Evolutionary conservation across 2,888 invertebrate genomes (phyloP).

Genomic region (Slavum lentiscoides): DNA sequence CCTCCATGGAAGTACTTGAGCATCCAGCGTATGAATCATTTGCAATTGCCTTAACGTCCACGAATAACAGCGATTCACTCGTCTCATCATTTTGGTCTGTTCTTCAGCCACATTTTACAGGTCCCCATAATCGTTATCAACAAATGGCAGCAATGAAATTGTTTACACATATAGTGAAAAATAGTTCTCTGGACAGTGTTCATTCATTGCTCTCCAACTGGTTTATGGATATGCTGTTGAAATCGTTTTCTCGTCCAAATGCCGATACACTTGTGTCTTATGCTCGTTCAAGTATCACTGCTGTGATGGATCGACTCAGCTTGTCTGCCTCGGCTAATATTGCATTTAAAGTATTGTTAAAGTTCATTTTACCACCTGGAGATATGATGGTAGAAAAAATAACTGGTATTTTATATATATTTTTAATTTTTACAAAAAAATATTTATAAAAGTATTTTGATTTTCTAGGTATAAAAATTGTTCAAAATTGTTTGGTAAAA

Average conservation of each 20-base stretch:
- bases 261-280: constrained; percentile 25
- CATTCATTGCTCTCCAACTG: constrained; percentile 34
- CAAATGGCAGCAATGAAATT: constrained; percentile 46
- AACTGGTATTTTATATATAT: constrained; percentile 64
- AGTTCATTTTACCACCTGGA: constrained; percentile 71
- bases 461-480: constrained; percentile 45
- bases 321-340: constrained; percentile 22
- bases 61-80: constrained; percentile 26
- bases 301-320: constrained; percentile 22
- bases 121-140: constrained; percentile 48
- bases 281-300: constrained; percentile 30
- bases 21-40: constrained; percentile 52
- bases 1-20: constrained; percentile 38
- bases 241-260: constrained; percentile 46
- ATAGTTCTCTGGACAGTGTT: constrained; percentile 22
- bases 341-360: constrained; percentile 61
- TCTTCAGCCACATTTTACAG: constrained; percentile 39
- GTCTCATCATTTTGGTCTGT: constrained; percentile 38
- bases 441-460: not conserved
- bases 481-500: constrained; percentile 44
- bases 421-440: not conserved
- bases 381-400: constrained; percentile 75
- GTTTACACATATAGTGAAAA: constrained; percentile 25
- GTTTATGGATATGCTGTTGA: constrained; percentile 45
- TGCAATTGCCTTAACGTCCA: constrained; percentile 17